Base-by-base conservation (phyloP, 2,113 vertebrate species). In the Alexandromys fortis region DNA sequence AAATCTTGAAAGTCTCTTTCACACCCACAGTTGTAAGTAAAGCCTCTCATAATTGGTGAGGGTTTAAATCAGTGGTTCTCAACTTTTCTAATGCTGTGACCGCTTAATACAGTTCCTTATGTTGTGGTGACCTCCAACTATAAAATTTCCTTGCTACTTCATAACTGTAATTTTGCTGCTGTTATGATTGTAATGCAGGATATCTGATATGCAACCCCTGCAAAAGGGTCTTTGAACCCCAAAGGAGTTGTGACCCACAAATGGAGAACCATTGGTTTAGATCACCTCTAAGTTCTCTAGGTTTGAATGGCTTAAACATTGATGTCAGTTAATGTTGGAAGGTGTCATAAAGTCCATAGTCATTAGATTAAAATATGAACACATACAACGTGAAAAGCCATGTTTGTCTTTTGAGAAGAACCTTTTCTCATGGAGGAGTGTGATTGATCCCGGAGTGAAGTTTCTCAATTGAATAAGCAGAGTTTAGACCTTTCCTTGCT, bases 261-360 rank as follows among this genome's bases (percentile, higher is more conserved):
- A 52, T 61, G n/a, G 22, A 26, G 55, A n/a, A 26, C 21, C 52
- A 58, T 24, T 26, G 5, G 24, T 82, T 81, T 85, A 82, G 86
- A 90, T 52, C 88, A 0, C 87, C 13, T 92, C 42, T 83, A 61
- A 67, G n/a, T 95, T 87, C 49, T 76, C 94, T 94, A 67, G n/a
- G 30, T 86, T 95, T 96, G 85, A 58, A 13, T 94, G 58, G 38
- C 52, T 89, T 94, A 94, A 35, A 86, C 58, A n/a, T 49, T 83
- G 38, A n/a, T 94, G 82, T 73, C 22, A 72, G 70, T 96, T 93
- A 58, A 72, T 55, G 49, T 85, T 85, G 55, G 38, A 83, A 67
- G 79, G 1, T 78, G 13, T 88, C 30, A 55, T 95, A 95, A 96
- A 85, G 89, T 19, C 1, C 42, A 1, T 82, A 75, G 24, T 67